These are phyloP conservation scores for Drosophila novamexicana DNA, from an alignment of 1,140 invertebrate genomes.

Conservation along the genomic window DNA sequence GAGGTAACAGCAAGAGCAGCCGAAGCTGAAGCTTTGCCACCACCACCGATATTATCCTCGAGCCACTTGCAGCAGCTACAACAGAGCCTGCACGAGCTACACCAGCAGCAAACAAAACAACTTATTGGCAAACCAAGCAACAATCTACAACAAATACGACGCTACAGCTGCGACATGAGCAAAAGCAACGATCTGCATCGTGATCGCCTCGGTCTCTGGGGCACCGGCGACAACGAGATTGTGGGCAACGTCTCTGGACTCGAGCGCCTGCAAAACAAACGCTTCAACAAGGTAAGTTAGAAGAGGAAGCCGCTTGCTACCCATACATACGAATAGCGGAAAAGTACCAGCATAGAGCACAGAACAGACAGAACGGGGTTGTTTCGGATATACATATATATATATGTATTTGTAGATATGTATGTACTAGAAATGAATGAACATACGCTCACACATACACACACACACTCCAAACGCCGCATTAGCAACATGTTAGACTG, in stretches of 20 bases:
- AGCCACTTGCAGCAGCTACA: constrained; percentile 68
- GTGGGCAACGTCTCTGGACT: constrained; percentile 68
- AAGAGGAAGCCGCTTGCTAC: neutral
- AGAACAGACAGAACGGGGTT: constrained; percentile 22
- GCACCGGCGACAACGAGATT: constrained; percentile 69
- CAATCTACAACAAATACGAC: constrained; percentile 48
- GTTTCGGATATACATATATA: constrained; percentile 16
- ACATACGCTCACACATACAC: neutral
- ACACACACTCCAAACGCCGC: constrained; percentile 4
- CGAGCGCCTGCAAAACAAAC: constrained; percentile 63
- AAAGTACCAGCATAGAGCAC: constrained; percentile 58
- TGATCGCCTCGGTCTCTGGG: constrained; percentile 75
- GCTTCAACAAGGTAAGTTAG: constrained; percentile 77
- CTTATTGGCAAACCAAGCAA: constrained; percentile 24
- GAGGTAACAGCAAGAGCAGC: constrained; percentile 35
- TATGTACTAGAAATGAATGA: neutral
- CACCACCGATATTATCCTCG: constrained; percentile 59
- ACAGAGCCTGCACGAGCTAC: constrained; percentile 58
- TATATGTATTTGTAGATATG: neutral
- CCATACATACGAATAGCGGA: constrained; percentile 40
- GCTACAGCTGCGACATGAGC: constrained; percentile 36
- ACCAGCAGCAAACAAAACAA: constrained; percentile 44
- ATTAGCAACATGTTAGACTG: constrained; percentile 41
- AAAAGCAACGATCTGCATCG: constrained; percentile 46
- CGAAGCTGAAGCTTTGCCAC: constrained; percentile 26